Evolutionary conservation across 2,888 invertebrate genomes (phyloP), one percentile per base, ranked within the genome.

Genomic region (Kuschelorhynchus macadamiae): DNA sequence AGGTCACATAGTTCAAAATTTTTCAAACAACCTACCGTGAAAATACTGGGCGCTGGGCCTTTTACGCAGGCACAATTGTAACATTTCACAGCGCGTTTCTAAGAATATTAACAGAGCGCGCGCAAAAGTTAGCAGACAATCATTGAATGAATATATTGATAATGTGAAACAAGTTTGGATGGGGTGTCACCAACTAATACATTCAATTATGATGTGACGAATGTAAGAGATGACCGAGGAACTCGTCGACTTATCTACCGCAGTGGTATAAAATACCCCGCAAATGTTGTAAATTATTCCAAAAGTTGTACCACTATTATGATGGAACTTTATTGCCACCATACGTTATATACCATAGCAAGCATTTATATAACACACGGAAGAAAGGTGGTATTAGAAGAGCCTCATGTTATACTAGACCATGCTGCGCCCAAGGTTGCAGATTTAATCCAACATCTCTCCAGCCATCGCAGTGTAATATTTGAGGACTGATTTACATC

Each of bases 141-240:
- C 62, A 18, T 25, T 71, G 21, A 42, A 9, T 2, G 7, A n/a
- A 1, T 49, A 49, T 32, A 32, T 49, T 32, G 17, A 30, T 30
- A 32, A 49, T n/a, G 5, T 49, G 8, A 2, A 42, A 36, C 32
- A 57, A 55, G 44, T 46, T 21, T 36, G 20, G 9, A 16, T n/a
- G 16, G 70, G 9, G 17, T 30, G 5, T 16, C 49, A n/a, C 49
- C 49, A 16, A 1, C 1, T 12, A 30, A 73, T 36, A 74, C 75
- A 14, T 75, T 76, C 20, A 82, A 82, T 61, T 82, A 80, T 71
- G 80, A 82, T 63, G 78, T 82, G 5, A 56, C 73, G 11, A 81
- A 81, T 56, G 77, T 82, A 50, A 78, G 79, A 30, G 80, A 78
- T 3, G 57, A 73, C 12, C 49, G 30, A 7, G 49, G 49, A 7